Conservation (phyloP, 1,140 invertebrate genomes). For the silkworm (Bombyx mori) region ASM3026992v2 NC_085122.1:6321001-6321500, state of each 20-base stretch:
- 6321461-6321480: too few species aligned
- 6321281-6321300: constrained; percentile 57
- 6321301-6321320: constrained; percentile 82
- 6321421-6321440: constrained; percentile 78
- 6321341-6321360: constrained; percentile 70
- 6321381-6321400: constrained; percentile 73
- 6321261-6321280: constrained; percentile 74
- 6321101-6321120: too few species aligned
- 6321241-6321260: constrained; percentile 72
- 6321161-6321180: too few species aligned
- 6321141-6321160: too few species aligned
- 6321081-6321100: too few species aligned
- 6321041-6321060: too few species aligned
- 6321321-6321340: constrained; percentile 80
- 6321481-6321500: too few species aligned
- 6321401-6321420: constrained; percentile 75
- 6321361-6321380: constrained; percentile 71
- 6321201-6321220: constrained; percentile 26
- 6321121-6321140: too few species aligned
- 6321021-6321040: too few species aligned
- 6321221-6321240: constrained; percentile 47
- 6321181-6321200: constrained; percentile 6
- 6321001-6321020: too few species aligned
- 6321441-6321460: background rate
- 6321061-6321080: too few species aligned